Base-by-base conservation (phyloP, 2,797 vertebrate genomes). In the Crenuchus spilurus region DNA sequence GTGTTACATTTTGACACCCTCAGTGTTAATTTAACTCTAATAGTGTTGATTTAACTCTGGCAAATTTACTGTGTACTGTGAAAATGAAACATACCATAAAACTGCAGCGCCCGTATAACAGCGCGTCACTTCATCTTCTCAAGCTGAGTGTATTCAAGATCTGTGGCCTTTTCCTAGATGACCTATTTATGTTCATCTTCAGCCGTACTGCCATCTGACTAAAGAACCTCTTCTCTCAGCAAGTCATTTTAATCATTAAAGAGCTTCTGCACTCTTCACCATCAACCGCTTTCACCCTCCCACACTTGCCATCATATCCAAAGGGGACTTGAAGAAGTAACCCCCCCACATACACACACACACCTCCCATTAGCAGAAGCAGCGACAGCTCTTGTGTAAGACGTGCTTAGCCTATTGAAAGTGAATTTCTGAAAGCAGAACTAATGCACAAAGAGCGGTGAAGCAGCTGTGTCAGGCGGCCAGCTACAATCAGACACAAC, bases 301-400 rank as follows among this genome's bases (percentile, higher is more conserved):
- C 18, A 9, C 49, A 18, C 49, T 44, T 35, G 18, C 49, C 13
- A 20, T 55, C 7, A 44, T 42, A 39, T 70, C 63, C 72, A 68
- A 55, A 63, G 75, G 79, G 75, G 67, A 51, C 44, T 35, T 48
- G 7, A 42, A 68, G 57, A 77, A 75, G 41, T 77, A 81, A 68
- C 72, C 66, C 58, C 51, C 70, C 39, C 44, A 51, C 20, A 24
- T 42, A 48, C 31, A 60, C 37, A 57, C 26, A 20, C 33, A 48
- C 18, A 24, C 28, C 33, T 54, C 52, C 51, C 42, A 72, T 68
- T 22, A 70, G 72, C 55, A 75, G 67, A 49, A 35, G 57, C 68
- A 44, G 28, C 11, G 39, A 63, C 55, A 52, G 46, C 70, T 31
- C 51, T 13, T 54, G 49, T 22, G 22, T 22, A 35, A 22, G n/a